Base-by-base conservation (phyloP, 1,140 invertebrate genomes). In the Drosophila novamexicana region DNA sequence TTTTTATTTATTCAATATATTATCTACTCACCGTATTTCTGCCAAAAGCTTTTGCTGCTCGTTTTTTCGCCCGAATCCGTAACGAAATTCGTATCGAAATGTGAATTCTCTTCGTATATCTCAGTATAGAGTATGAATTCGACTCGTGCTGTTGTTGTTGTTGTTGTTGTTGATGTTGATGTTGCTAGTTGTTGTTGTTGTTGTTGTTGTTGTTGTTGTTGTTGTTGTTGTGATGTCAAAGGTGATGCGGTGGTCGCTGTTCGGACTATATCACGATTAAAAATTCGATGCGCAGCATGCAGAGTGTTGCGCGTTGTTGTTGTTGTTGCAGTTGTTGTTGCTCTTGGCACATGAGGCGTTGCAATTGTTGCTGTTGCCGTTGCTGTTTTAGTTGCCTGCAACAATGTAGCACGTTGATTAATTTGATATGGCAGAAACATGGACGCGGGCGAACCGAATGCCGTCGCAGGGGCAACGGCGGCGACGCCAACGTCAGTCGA, bases 361-460 rank as follows among this genome's bases (percentile, higher is more conserved):
- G 75, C 44, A 66, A 75, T 53, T 65, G 81, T 16, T 65, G 64
- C 18, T 40, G 59, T 63, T 63, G 63, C 7, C 70, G 56, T 65
- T 69, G 40, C 7, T 64, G 57, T 68, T 68, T 50, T 54, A 53
- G 81, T 71, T 82, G 84, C 77, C 77, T 84, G 84, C 85, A 89
- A 89, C 84, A 89, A 89, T 89, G 84, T 89, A 85, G 85, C 80
- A 90, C 84, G 81, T 90, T 89, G 84, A 89, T 89, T 89, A 89
- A 89, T 89, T 85, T 89, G 84, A 89, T 89, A 89, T 84, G 85
- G 84, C 85, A 89, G 75, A 65, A 89, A 73, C 84, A 88, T 89
- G 79, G 85, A 89, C 84, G 80, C 79, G 69, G 76, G 79, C 72
- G 75, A 74, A 75, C 70, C 79, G 45, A 40, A 29, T 72, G 79